These are phyloP conservation scores for Podarcis raffonei DNA, from an alignment of 2,113 vertebrate species.

Conservation along the genomic window DNA sequence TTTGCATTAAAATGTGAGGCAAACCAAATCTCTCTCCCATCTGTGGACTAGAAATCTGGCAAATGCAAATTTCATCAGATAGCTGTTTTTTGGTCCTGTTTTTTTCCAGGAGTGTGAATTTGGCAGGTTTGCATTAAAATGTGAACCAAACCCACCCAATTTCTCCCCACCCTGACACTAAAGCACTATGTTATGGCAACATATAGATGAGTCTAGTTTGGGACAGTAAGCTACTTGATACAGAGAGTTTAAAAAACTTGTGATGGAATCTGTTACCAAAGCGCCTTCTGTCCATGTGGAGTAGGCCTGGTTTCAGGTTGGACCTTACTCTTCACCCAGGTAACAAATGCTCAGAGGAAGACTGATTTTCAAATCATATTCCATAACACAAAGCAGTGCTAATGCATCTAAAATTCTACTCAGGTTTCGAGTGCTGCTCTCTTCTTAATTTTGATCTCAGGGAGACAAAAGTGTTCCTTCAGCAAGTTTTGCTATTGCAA, in stretches of 20 bases:
- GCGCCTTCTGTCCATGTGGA: background rate
- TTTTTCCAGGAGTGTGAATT: too few relatives aligned
- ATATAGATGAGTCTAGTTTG: too few relatives aligned
- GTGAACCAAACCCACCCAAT: background rate
- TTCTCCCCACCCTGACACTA: too few relatives aligned
- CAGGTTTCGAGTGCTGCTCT: background rate
- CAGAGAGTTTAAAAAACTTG: background rate
- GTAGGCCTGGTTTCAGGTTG: background rate
- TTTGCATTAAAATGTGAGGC: too few relatives aligned
- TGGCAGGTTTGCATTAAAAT: background rate
- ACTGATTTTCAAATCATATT: background rate
- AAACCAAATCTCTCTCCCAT: too few relatives aligned
- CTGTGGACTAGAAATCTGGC: too few relatives aligned
- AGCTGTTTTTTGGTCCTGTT: too few relatives aligned
- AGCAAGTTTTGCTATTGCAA: background rate
- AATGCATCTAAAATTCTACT: background rate
- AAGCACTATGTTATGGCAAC: too few relatives aligned
- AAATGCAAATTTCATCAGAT: too few relatives aligned
- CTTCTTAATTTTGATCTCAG: background rate
- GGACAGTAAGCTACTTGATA: background rate
- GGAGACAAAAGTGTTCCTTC: background rate
- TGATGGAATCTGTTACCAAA: background rate
- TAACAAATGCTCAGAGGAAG: background rate
- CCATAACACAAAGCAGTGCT: background rate
- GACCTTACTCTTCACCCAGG: background rate